These are phyloP conservation scores for Bombus impatiens DNA, from an alignment of 1,140 invertebrate genomes.

Conservation along the genomic window DNA sequence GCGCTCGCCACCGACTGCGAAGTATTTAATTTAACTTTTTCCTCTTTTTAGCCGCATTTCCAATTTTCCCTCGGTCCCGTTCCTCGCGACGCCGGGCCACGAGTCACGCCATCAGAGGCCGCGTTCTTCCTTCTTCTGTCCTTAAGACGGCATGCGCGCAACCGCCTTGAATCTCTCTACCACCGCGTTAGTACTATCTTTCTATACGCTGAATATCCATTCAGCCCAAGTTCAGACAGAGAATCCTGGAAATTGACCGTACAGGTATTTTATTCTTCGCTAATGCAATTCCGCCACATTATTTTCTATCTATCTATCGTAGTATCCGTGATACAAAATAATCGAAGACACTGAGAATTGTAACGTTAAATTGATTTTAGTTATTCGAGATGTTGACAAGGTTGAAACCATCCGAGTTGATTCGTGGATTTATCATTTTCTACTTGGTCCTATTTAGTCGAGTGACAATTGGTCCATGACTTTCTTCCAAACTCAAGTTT, in stretches of 20 bases:
- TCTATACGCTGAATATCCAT: background rate
- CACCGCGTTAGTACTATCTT: background rate
- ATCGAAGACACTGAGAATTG: too few relatives aligned
- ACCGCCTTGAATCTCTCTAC: background rate
- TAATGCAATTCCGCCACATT: too few relatives aligned
- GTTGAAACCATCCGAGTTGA: too few relatives aligned
- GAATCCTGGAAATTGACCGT: background rate
- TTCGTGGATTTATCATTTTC: too few relatives aligned
- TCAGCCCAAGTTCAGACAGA: background rate
- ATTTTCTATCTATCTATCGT: background rate
- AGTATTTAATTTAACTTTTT: constrained; percentile 75
- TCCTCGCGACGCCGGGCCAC: constrained; percentile 29
- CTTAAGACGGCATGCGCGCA: too few relatives aligned
- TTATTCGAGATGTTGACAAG: too few relatives aligned
- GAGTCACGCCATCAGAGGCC: constrained; percentile 48
- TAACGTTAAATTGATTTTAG: too few relatives aligned
- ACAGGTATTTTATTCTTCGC: background rate
- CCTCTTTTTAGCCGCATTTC: constrained; percentile 71
- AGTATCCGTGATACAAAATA: too few relatives aligned
- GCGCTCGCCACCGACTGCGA: constrained; percentile 52
- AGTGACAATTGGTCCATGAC: too few relatives aligned
- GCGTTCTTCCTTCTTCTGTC: constrained; percentile 6
- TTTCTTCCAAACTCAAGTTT: too few relatives aligned
- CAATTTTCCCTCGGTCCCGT: constrained; percentile 64
- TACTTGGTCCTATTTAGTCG: too few relatives aligned